These are phyloP conservation scores for Drosophila dives DNA, from an alignment of 2,888 invertebrate genomes.

Conservation along the genomic window DNA sequence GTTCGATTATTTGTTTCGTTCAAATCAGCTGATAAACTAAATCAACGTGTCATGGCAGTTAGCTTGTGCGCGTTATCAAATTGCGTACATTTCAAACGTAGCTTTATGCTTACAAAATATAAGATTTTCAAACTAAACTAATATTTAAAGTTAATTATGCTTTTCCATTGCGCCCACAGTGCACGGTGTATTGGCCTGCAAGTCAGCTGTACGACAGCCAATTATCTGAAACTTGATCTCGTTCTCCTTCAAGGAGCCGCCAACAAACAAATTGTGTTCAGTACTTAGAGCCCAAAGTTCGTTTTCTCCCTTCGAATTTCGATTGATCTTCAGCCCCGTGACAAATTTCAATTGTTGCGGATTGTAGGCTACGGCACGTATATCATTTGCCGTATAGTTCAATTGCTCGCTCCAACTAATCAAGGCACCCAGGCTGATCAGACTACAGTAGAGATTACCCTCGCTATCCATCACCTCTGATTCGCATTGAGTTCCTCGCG, in stretches of 20 bases:
- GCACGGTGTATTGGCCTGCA: constrained; percentile 76
- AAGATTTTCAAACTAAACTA: constrained; percentile 13
- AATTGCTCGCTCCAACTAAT: constrained; percentile 90
- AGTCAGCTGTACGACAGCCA: constrained; percentile 84
- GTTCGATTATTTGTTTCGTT: constrained; percentile 12
- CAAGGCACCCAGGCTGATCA: constrained; percentile 89
- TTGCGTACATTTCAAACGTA: constrained; percentile 20
- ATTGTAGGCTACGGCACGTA: constrained; percentile 87
- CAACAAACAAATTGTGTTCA: constrained; percentile 77
- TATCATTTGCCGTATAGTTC: constrained; percentile 86
- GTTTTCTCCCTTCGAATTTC: constrained; percentile 86
- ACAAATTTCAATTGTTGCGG: constrained; percentile 89
- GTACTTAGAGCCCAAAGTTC: constrained; percentile 88
- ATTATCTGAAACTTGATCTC: constrained; percentile 90
- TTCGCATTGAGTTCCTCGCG: constrained; percentile 89
- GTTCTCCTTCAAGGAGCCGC: constrained; percentile 62
- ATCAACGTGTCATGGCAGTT: constrained; percentile 20
- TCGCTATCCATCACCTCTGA: constrained; percentile 90
- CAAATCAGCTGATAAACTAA: constrained; percentile 25
- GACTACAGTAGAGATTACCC: constrained; percentile 90
- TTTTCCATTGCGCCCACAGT: constrained; percentile 63
- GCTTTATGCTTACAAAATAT: not conserved
- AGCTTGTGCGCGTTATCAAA: constrained; percentile 15
- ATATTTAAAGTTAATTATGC: constrained; percentile 4
- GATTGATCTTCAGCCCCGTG: constrained; percentile 90